Percentiles rank a stretch among this genome's conserved stretches.
Evolutionary conservation across 2,113 vertebrate species (phyloP).

Genomic region (Piaya cayana): DNA sequence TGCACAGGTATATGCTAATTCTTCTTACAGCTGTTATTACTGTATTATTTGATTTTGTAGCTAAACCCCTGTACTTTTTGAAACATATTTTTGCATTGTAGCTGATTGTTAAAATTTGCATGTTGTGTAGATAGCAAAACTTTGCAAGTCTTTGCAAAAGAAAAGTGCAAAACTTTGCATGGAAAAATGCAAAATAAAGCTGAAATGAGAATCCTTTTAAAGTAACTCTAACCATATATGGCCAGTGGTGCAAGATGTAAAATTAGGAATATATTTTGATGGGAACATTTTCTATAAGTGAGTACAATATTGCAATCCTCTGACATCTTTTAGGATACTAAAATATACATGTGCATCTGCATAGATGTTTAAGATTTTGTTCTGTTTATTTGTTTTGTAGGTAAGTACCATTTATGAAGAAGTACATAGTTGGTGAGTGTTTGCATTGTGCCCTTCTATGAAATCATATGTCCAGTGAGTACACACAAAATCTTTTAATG

Average conservation of each 20-base stretch:
- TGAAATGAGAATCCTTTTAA: neutral
- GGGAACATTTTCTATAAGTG: neutral
- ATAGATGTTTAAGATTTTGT: neutral
- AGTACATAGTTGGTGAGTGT: slow-evolving; percentile 58
- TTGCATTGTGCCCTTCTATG: neutral
- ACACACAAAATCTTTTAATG: neutral
- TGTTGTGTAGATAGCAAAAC: neutral
- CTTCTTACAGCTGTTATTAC: neutral
- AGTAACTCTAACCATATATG: neutral
- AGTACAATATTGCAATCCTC: neutral
- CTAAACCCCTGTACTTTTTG: neutral
- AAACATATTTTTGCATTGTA: neutral
- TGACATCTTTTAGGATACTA: neutral
- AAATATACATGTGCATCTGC: neutral
- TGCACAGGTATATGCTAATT: neutral
- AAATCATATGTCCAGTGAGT: slow-evolving; percentile 1
- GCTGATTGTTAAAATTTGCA: neutral
- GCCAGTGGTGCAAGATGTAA: neutral
- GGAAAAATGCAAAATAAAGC: neutral
- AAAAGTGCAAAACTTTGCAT: neutral
- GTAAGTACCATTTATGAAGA: slow-evolving; percentile 72
- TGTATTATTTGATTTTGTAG: neutral
- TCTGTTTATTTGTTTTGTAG: slow-evolving; percentile 66
- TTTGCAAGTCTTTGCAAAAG: neutral
- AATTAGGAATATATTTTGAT: neutral